Conservation (phyloP, 2,113 vertebrate genomes). For the Thryonomys swinderianus region DNA sequence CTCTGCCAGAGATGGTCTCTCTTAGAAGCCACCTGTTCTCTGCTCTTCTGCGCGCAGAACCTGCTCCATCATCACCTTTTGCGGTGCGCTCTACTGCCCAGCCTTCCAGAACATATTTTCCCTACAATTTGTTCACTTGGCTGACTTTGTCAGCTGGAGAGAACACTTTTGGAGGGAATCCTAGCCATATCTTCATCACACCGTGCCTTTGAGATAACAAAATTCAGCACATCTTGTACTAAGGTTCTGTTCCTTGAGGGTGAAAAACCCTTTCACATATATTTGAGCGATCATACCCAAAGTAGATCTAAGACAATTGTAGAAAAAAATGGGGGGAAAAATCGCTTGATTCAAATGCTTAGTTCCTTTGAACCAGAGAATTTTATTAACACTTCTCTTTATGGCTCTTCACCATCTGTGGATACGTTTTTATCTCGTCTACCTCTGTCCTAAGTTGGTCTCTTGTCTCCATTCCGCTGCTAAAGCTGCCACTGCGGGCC, state of each 20-base stretch:
- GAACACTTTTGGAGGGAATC: background rate
- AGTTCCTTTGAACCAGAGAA: background rate
- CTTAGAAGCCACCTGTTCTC: background rate
- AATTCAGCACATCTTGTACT: background rate
- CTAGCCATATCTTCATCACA: background rate
- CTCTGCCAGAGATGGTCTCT: background rate
- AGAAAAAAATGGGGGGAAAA: background rate
- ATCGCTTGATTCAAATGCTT: background rate
- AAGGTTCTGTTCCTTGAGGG: background rate
- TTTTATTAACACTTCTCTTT: background rate
- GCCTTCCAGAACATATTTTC: background rate
- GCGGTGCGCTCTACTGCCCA: background rate
- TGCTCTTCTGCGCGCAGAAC: background rate
- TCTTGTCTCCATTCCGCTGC: background rate
- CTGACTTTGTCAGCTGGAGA: background rate
- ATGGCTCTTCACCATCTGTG: background rate
- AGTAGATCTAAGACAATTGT: background rate
- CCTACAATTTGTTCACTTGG: background rate
- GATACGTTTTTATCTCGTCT: background rate
- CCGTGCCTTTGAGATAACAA: no score
- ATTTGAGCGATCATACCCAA: background rate
- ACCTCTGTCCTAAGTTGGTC: background rate
- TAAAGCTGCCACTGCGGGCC: background rate
- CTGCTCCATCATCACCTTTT: background rate
- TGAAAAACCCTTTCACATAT: background rate